Conservation (phyloP, 2,888 invertebrate species). For the Loripinus fragilis region DNA sequence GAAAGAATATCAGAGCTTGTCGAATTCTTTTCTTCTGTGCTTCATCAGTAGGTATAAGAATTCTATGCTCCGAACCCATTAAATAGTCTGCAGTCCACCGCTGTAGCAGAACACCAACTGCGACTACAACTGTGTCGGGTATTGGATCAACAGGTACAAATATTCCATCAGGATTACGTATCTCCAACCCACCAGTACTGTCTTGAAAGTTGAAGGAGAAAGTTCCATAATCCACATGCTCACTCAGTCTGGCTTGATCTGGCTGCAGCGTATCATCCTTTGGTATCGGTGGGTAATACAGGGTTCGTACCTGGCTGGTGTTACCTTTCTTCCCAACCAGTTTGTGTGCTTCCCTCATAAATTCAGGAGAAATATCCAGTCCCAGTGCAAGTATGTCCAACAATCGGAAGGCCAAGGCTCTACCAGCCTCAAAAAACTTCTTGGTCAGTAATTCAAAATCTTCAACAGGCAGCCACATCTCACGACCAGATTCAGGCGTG, state of each 20-base stretch:
- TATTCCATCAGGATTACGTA: neutral
- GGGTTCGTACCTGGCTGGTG: neutral
- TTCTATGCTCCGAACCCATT: neutral
- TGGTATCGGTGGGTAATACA: neutral
- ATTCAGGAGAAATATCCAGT: neutral
- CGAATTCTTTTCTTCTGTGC: neutral
- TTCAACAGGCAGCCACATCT: conserved; percentile 19
- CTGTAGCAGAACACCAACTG: neutral
- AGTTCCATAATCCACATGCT: conserved; percentile 6
- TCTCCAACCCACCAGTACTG: neutral
- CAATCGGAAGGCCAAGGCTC: neutral
- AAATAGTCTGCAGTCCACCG: conserved; percentile 1
- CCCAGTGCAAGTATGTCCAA: neutral
- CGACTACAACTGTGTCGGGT: neutral
- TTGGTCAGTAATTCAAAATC: neutral
- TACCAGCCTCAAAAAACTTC: conserved; percentile 3
- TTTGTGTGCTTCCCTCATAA: conserved; percentile 1
- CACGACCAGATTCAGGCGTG: conserved; percentile 18
- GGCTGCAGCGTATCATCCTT: neutral
- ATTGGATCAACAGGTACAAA: neutral
- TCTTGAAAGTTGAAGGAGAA: neutral
- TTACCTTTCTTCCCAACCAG: neutral
- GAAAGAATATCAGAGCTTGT: conserved; percentile 12
- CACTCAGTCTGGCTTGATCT: conserved; percentile 1
- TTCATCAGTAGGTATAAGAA: neutral